Percentiles rank a stretch among this genome's conserved stretches.
These are phyloP conservation scores for Cryptocephalus primarius DNA, from an alignment of 2,888 invertebrate species.

Conservation along the genomic window DNA sequence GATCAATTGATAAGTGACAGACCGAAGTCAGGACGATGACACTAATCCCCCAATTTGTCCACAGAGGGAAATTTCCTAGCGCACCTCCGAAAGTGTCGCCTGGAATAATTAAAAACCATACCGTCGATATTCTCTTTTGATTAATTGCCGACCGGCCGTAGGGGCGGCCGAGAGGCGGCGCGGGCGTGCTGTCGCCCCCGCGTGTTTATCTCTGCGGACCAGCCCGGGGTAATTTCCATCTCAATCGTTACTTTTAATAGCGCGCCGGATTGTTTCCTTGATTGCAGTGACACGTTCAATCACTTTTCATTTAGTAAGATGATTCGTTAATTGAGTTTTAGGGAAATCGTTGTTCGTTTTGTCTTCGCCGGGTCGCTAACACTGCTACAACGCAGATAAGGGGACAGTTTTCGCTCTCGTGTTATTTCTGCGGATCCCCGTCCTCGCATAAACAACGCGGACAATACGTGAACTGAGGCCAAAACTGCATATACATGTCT, in stretches of 20 bases:
- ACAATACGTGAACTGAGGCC: too few relatives aligned
- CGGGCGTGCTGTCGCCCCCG: background rate
- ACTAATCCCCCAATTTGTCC: too few relatives aligned
- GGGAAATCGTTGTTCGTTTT: conserved; percentile 30
- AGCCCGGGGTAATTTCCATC: conserved; percentile 39
- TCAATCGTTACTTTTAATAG: conserved; percentile 42
- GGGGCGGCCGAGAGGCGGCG: conserved; percentile 12
- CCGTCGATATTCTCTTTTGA: conserved; percentile 38
- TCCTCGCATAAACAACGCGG: too few relatives aligned
- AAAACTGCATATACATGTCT: too few relatives aligned
- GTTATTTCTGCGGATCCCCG: too few relatives aligned
- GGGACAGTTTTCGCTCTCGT: conserved; percentile 13
- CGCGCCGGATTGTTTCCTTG: conserved; percentile 38
- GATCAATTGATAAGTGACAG: too few relatives aligned
- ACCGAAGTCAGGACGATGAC: too few relatives aligned
- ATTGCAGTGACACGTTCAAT: conserved; percentile 40
- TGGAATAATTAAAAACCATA: conserved; percentile 37
- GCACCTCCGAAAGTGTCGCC: conserved; percentile 12
- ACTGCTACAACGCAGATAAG: conserved; percentile 27
- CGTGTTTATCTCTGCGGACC: conserved; percentile 38
- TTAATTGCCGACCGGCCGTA: conserved; percentile 33
- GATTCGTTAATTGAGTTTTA: conserved; percentile 39
- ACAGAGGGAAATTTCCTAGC: too few relatives aligned
- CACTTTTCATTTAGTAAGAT: conserved; percentile 40
- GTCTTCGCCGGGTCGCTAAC: conserved; percentile 24